Base-by-base conservation (phyloP, 2,888 invertebrate genomes). In the Caenorhabditis angaria region DNA sequence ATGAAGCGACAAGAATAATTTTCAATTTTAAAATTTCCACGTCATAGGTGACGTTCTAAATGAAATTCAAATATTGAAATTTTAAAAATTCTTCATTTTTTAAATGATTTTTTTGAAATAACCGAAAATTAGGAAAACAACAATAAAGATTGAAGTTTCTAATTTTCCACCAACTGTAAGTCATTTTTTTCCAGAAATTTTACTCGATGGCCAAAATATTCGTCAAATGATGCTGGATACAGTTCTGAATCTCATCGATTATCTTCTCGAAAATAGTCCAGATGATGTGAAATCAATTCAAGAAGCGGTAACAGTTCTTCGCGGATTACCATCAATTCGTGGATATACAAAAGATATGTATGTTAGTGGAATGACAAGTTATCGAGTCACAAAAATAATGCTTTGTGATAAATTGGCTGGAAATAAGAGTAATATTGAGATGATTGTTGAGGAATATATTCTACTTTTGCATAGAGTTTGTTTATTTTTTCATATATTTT, bases 261-360 rank as follows among this genome's bases (percentile, higher is more conserved):
- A 69, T 50, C 67, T 77, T 12, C 35, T 72, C 14, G 68, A 68
- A 18, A 24, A 75, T 29, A 54, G 57, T 24, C 77, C 78, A 28
- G 77, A 79, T 32, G 81, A 81, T 51, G 75, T 75, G 22, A 79
- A 78, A 58, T 70, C 76, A 2, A 70, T 79, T 35, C 68, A 70
- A 35, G 79, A 76, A 50, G 67, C 74, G 2, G 62, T 81, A 27
- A 62, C 65, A 5, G 63, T 75, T 57, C 75, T 81, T n/a, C 54
- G 70, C 20, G 65, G 66, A 12, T 68, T 81, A 20, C 77, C 77
- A 18, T 65, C 69, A 32, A 71, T 65, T 54, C 70, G 77, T 10
- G 81, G 81, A n/a, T 66, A 70, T 48, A 72, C 73, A 24, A 76
- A 59, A 60, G 77, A 74, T 24, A 48, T 72, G 3, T 77, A 74